Evolutionary conservation across 2,113 vertebrate genomes (phyloP), one percentile per base, ranked within the genome.

Genomic region (Clinocottus analis): DNA sequence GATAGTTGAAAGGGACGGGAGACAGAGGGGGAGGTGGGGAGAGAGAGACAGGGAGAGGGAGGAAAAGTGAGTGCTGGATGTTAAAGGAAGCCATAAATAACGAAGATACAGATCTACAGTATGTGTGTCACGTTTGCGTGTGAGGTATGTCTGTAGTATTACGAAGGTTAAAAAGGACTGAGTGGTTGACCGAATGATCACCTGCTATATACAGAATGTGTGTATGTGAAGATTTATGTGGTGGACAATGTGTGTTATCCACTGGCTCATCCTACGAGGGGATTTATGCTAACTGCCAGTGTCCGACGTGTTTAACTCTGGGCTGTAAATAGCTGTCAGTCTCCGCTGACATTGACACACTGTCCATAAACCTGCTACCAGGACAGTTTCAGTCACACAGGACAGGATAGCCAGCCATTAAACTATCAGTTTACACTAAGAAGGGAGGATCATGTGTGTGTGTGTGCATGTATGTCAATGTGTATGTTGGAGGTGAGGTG

Each of bases 81-180:
- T 94, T 91, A 94, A 91, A 90, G 82, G 47, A 41, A 70, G 83
- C 70, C 8, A 63, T 94, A 94, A 94, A 95, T 93, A 91, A 91
- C 77, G 33, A 7, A 72, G 81, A 86, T 83, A 84, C 55, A 82
- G 82, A 87, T 89, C 86, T 91, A 75, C 61, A 75, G 82, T 75
- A 27, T 53, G 83, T 17, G 53, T 71, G 79, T 82, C 68, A 83
- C 49, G 64, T 68, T 68, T 65, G 79, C 21, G 25, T 72, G 80
- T 68, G 49, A 67, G 31, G 72, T 78, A 62, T 66, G 81, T 80
- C 9, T 29, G 59, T 33, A 43, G 75, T 60, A 75, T 79, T 87
- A 86, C 62, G 61, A 81, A 88, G 85, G 88, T 88, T 89, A 87
- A 80, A 84, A 83, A 78, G 76, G 67, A 84, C 72, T 69, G 75